These are phyloP conservation scores for Pseudococcus jackbeardsleyi DNA, from an alignment of 2,888 invertebrate genomes.

Conservation along the genomic window DNA sequence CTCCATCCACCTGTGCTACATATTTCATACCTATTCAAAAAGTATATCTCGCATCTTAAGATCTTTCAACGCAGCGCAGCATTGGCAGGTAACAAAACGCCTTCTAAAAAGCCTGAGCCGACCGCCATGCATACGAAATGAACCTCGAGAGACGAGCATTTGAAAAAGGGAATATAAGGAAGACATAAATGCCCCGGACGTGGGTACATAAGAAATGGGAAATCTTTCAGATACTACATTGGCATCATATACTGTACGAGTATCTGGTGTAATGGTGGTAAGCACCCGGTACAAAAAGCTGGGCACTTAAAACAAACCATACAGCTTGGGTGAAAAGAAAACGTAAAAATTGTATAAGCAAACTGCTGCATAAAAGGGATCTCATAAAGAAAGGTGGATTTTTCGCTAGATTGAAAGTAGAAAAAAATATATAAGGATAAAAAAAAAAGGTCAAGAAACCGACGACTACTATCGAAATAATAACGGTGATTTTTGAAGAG, in stretches of 20 bases:
- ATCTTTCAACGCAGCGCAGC: neutral
- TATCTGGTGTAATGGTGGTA: neutral
- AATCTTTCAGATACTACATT: neutral
- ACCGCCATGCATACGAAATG: conserved; percentile 3
- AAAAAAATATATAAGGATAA: neutral
- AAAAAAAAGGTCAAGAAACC: conserved; percentile 10
- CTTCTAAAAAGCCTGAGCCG: neutral
- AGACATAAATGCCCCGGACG: neutral
- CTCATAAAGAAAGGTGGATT: conserved; percentile 10
- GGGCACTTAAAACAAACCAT: conserved; percentile 3
- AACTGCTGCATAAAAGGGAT: neutral
- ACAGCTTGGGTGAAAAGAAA: neutral
- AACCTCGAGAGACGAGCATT: neutral
- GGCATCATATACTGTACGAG: neutral
- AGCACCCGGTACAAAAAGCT: neutral
- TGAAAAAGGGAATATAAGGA: conserved; percentile 1
- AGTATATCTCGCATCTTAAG: neutral
- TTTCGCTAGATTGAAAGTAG: neutral
- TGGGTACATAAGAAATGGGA: neutral
- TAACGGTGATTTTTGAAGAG: neutral
- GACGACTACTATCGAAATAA: neutral
- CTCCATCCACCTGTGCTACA: no score
- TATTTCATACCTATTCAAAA: neutral
- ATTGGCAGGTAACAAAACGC: neutral
- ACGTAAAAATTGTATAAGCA: neutral